Evolutionary conservation across 2,888 invertebrate genomes (phyloP).

Genomic region (Leucozona laternaria): DNA sequence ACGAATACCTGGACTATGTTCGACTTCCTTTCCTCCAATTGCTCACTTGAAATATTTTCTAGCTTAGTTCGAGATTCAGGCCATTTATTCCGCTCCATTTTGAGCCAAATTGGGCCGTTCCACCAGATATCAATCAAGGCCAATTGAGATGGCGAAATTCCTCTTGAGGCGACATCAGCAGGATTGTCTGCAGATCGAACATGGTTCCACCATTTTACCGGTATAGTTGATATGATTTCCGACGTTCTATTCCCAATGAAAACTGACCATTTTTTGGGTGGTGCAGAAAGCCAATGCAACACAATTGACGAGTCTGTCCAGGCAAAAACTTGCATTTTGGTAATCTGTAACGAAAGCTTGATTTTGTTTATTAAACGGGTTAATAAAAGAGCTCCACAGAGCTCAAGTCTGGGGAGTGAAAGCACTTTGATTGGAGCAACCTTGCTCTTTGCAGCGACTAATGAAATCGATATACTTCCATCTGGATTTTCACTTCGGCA

Average conservation of each 20-base stretch:
- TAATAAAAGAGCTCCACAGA: constrained; percentile 16
- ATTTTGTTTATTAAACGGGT: constrained; percentile 16
- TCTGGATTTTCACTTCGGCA: constrained; percentile 12
- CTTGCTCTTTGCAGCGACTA: constrained; percentile 9
- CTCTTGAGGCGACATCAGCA: constrained; percentile 51
- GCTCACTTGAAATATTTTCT: not conserved
- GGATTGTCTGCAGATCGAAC: constrained; percentile 44
- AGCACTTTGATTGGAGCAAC: constrained; percentile 18
- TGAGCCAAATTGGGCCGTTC: constrained; percentile 29
- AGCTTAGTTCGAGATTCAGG: not conserved
- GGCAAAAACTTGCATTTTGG: not conserved
- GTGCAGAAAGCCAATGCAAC: constrained; percentile 24
- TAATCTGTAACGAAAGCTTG: constrained; percentile 10
- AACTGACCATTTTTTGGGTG: constrained; percentile 39
- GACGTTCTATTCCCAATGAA: constrained; percentile 33
- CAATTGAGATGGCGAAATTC: constrained; percentile 27
- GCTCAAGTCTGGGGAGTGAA: constrained; percentile 19
- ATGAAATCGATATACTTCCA: not conserved
- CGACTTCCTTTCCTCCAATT: constrained; percentile 12
- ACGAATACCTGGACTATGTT: constrained; percentile 18
- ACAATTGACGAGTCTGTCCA: constrained; percentile 41
- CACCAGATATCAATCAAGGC: constrained; percentile 31
- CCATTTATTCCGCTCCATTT: not conserved
- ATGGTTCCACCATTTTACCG: constrained; percentile 35
- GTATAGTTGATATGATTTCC: constrained; percentile 57